Conservation (phyloP, 2,113 vertebrate genomes). For the Columba janthina region DNA sequence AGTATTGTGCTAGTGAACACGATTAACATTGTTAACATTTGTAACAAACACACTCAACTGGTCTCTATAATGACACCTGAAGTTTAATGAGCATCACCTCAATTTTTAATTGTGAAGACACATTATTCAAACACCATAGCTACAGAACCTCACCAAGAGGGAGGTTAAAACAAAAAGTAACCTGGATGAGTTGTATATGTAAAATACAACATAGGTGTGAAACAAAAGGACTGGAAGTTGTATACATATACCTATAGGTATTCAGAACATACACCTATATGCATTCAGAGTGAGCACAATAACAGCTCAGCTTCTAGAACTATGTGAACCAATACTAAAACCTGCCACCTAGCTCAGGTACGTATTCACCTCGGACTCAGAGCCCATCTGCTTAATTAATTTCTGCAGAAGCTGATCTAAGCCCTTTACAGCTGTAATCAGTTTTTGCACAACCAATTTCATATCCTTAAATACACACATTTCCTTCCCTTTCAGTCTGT, state of each 20-base stretch:
- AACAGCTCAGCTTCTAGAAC: neutral
- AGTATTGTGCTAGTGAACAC: neutral
- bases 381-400: neutral
- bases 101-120: neutral
- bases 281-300: neutral
- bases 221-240: neutral
- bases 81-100: neutral
- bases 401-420: neutral
- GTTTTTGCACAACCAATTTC: neutral
- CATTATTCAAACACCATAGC: neutral
- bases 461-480: neutral
- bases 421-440: neutral
- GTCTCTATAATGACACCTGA: neutral
- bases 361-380: neutral
- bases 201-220: neutral
- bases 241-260: rapidly evolving
- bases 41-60: neutral
- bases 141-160: neutral
- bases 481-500: neutral
- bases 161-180: neutral
- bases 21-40: neutral
- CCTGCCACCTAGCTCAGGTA: neutral
- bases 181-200: neutral
- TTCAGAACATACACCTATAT: neutral
- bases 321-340: neutral